Conservation (phyloP, 2,888 invertebrate species). For the Dicyrtomina minuta region DNA sequence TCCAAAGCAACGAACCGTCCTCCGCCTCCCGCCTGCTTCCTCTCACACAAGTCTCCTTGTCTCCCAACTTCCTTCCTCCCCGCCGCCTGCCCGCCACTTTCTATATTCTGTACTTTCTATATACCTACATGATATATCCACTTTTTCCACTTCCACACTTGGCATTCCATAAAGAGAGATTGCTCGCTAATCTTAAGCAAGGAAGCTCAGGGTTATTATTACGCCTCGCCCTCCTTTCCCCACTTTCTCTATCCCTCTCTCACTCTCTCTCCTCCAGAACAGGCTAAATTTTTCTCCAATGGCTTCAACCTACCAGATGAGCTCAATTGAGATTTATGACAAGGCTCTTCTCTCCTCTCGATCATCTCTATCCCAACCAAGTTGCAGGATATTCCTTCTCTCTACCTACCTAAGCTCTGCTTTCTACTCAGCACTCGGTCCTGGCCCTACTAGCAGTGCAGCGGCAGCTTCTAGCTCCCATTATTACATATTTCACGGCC, state of each 20-base stretch:
- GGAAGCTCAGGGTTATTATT: conserved; percentile 29
- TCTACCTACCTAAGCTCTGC: not conserved
- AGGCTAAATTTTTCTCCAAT: conserved; percentile 6
- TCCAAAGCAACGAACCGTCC: too few relatives aligned
- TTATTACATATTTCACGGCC: not conserved
- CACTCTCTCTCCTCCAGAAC: conserved; percentile 22
- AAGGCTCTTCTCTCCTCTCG: conserved; percentile 19
- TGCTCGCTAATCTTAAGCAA: conserved; percentile 32
- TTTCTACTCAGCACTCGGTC: too few relatives aligned
- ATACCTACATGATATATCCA: too few relatives aligned
- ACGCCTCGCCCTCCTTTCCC: conserved; percentile 19
- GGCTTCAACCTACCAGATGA: conserved; percentile 16
- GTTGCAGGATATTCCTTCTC: too few relatives aligned
- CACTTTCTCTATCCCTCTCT: not conserved
- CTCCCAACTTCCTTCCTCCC: not conserved
- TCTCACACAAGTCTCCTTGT: not conserved
- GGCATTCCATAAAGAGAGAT: conserved; percentile 37
- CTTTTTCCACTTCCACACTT: conserved; percentile 29
- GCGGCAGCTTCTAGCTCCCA: too few relatives aligned
- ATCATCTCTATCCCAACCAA: conserved; percentile 24
- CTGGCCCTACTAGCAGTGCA: too few relatives aligned
- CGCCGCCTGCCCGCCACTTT: not conserved
- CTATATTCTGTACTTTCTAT: too few relatives aligned
- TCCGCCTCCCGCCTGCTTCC: not conserved
- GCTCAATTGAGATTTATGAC: conserved; percentile 52